These are phyloP conservation scores for Anthophora plumipes DNA, from an alignment of 2,888 invertebrate genomes.

Conservation along the genomic window DNA sequence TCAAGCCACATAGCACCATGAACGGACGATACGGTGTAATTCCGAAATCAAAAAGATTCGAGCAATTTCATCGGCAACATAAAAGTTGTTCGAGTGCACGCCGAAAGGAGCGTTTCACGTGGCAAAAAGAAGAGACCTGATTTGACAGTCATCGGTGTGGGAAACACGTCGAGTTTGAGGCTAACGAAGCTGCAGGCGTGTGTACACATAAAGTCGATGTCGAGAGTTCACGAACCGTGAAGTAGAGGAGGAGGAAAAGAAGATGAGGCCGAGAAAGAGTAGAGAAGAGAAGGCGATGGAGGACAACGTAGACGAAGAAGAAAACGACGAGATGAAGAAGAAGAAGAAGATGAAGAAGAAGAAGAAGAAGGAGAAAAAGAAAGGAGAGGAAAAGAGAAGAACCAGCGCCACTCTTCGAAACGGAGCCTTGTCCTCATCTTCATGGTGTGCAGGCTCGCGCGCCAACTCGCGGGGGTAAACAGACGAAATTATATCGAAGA, in stretches of 20 bases:
- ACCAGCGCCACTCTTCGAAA: conserved; percentile 70
- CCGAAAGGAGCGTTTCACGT: conserved; percentile 33
- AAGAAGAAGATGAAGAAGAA: conserved; percentile 36
- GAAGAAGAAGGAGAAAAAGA: conserved; percentile 15
- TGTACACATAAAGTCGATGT: conserved; percentile 69
- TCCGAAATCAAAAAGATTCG: conserved; percentile 15
- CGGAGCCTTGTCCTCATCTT: conserved; percentile 61
- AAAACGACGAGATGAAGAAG: not conserved
- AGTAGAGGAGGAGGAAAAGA: conserved; percentile 46
- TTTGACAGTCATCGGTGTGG: conserved; percentile 66
- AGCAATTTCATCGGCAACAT: conserved; percentile 11
- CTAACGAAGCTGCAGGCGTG: conserved; percentile 72
- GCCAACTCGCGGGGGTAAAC: conserved; percentile 80
- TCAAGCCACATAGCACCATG: not conserved
- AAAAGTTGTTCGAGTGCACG: conserved; percentile 17
- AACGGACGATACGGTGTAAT: not conserved
- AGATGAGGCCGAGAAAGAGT: not conserved
- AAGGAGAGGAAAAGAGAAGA: not conserved
- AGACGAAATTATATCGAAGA: conserved; percentile 83
- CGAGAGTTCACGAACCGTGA: conserved; percentile 69
- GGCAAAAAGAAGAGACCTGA: conserved; percentile 47
- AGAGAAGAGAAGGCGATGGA: conserved; percentile 7
- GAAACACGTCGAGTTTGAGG: conserved; percentile 63
- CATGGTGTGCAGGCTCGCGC: conserved; percentile 73
- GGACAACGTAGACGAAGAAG: conserved; percentile 20